Conservation (phyloP, 2,888 invertebrate genomes). For the Thyatira batis region DNA sequence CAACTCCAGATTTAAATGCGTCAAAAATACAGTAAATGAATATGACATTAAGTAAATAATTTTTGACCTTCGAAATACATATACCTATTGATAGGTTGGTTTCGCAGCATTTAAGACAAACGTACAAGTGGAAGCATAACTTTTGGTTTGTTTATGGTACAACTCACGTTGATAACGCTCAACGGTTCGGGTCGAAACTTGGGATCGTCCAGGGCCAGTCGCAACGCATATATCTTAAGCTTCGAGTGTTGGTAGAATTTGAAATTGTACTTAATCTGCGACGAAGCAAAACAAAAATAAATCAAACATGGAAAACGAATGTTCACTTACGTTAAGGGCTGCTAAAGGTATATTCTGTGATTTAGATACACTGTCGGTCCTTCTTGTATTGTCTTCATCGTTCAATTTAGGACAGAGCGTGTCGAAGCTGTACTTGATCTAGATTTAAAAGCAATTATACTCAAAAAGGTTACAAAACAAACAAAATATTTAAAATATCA, state of each 20-base stretch:
- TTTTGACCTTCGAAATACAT: too few species aligned
- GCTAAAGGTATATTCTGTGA: constrained; percentile 87
- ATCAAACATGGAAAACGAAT: constrained; percentile 18
- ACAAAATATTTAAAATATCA: too few species aligned
- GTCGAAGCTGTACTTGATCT: constrained; percentile 90
- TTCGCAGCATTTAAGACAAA: constrained; percentile 6
- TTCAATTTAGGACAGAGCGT: constrained; percentile 86
- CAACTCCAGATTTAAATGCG: not conserved
- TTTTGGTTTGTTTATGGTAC: constrained; percentile 46
- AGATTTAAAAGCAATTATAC: constrained; percentile 42
- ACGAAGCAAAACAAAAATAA: constrained; percentile 48
- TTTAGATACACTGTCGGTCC: constrained; percentile 76
- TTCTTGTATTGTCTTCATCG: constrained; percentile 84
- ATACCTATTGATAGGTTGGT: constrained; percentile 9
- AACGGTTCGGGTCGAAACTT: constrained; percentile 84
- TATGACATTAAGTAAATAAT: too few species aligned
- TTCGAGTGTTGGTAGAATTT: constrained; percentile 84
- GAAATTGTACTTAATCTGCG: constrained; percentile 87
- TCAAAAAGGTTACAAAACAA: not conserved
- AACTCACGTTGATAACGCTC: constrained; percentile 86
- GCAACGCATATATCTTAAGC: constrained; percentile 80
- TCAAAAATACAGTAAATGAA: too few species aligned
- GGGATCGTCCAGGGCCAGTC: constrained; percentile 82
- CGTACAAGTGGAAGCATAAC: constrained; percentile 27
- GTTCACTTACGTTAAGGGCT: constrained; percentile 87